These are phyloP conservation scores for Holothuria glaberrima DNA, from an alignment of 35 echinoderm and acorn worm genomes.

Conservation along the genomic window DNA sequence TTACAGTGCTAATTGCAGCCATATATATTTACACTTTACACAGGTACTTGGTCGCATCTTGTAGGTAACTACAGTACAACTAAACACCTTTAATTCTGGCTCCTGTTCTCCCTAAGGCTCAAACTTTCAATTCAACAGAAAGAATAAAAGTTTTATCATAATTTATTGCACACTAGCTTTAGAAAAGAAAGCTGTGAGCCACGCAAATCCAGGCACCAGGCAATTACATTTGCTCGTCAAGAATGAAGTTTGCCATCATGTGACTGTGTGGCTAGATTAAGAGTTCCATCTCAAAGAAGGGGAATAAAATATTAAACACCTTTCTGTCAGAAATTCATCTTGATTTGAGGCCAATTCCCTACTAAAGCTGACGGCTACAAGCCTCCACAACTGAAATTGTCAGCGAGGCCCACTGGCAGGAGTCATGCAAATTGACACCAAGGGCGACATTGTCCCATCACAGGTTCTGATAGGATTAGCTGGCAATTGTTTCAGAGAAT, in stretches of 20 bases:
- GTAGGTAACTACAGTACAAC: too few relatives aligned
- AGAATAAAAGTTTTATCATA: too few relatives aligned
- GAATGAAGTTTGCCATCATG: neutral
- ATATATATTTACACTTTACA: too few relatives aligned
- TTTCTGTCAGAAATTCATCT: conserved; percentile 32
- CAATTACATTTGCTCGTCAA: conserved; percentile 8
- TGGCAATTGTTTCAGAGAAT: too few relatives aligned
- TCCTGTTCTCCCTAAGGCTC: too few relatives aligned
- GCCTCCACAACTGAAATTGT: conserved; percentile 26
- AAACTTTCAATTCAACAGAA: too few relatives aligned
- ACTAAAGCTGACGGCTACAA: neutral
- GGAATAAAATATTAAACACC: conserved; percentile 49
- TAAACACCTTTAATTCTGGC: too few relatives aligned
- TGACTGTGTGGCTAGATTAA: neutral
- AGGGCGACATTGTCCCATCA: neutral
- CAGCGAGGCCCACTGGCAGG: conserved; percentile 11
- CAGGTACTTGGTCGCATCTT: too few relatives aligned
- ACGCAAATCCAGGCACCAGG: conserved; percentile 6
- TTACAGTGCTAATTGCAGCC: too few relatives aligned
- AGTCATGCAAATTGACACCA: conserved; percentile 9
- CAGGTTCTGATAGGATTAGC: too few relatives aligned
- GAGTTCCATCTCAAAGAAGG: neutral
- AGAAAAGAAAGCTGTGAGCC: too few relatives aligned
- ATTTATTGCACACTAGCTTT: too few relatives aligned
- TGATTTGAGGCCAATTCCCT: conserved; percentile 36